Evolutionary conservation across 2,888 invertebrate species (phyloP).

Genomic region (Dasypogon diadema): DNA sequence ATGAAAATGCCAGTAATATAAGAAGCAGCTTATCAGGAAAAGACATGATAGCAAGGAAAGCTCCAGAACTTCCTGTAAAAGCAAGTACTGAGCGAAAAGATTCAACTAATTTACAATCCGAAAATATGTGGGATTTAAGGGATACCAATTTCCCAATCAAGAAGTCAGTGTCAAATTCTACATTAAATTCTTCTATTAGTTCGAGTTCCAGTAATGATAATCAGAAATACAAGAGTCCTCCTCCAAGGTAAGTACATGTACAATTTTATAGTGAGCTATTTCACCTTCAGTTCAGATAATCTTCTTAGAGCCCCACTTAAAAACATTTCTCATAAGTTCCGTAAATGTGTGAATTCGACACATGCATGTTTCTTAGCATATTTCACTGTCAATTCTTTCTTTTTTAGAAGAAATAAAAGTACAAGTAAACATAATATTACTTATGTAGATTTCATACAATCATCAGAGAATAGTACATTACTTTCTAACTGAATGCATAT

Average conservation of each 20-base stretch:
- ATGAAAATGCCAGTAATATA: slow-evolving; percentile 28
- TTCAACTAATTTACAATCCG: slow-evolving; percentile 6
- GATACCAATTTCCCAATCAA: slow-evolving; percentile 38
- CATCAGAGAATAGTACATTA: too few species aligned
- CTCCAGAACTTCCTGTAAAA: slow-evolving; percentile 62
- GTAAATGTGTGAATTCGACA: too few species aligned
- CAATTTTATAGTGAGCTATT: too few species aligned
- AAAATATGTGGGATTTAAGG: slow-evolving; percentile 17
- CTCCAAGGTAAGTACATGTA: slow-evolving; percentile 64
- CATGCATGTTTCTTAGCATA: not conserved
- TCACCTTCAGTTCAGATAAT: too few species aligned
- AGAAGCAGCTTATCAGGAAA: slow-evolving; percentile 54
- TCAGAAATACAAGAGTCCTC: slow-evolving; percentile 64
- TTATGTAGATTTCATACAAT: too few species aligned
- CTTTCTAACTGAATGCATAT: slow-evolving; percentile 42
- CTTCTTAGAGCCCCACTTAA: too few species aligned
- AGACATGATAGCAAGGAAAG: slow-evolving; percentile 59
- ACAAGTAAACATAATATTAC: too few species aligned
- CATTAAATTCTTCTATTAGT: slow-evolving; percentile 61
- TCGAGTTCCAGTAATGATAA: slow-evolving; percentile 62
- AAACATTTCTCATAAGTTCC: too few species aligned
- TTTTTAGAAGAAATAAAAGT: too few species aligned
- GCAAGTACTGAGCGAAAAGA: slow-evolving; percentile 58
- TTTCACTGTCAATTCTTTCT: not conserved
- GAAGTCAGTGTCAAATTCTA: slow-evolving; percentile 28